Base-by-base conservation (phyloP, 2,113 vertebrate species). In the Antigone vipio region DNA sequence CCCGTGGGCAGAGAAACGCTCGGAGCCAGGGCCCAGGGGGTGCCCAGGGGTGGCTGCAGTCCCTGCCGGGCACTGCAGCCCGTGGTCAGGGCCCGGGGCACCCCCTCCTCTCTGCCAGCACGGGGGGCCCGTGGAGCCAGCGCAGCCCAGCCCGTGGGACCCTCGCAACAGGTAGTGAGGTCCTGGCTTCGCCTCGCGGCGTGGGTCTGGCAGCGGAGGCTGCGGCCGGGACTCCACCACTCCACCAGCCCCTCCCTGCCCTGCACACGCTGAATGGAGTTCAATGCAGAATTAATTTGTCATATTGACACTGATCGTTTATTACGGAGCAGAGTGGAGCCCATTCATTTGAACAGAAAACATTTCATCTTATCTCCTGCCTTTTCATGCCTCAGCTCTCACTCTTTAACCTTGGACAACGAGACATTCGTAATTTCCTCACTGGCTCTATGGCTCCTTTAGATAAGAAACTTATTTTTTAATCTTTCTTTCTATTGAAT, bases 271-370 rank as follows among this genome's bases (percentile, higher is more conserved):
- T 88, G 88, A 92, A 85, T 50, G 69, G 91, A 85, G 69, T 91
- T 97, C 93, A 81, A 66, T 68, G 91, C 87, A 82, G 96, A 96
- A 97, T 97, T 97, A 97, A 97, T 97, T 97, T 96, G 97, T 97
- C 97, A 97, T 96, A 96, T 96, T 97, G 97, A 97, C 97, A 97
- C 97, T 90, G 97, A 96, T 96, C 96, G n/a, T 97, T 97, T 97
- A 96, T 97, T 97, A 97, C 44, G 26, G 92, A 92, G 93, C 49
- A 90, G 96, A 97, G 95, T 95, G 93, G 96, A 95, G 95, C 95
- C 97, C 96, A 96, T 97, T 97, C 97, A 97, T 97, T 97, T 97
- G 93, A 96, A 97, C 93, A 97, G 96, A 97, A 96, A 97, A 97
- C 94, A 86, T 93, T 97, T 91, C 92, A 93, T 97, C 97, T 97